Percentiles rank a stretch among this genome's conserved stretches.
Conservation (phyloP, 2,797 vertebrate genomes). For the Argentina silus region DNA sequence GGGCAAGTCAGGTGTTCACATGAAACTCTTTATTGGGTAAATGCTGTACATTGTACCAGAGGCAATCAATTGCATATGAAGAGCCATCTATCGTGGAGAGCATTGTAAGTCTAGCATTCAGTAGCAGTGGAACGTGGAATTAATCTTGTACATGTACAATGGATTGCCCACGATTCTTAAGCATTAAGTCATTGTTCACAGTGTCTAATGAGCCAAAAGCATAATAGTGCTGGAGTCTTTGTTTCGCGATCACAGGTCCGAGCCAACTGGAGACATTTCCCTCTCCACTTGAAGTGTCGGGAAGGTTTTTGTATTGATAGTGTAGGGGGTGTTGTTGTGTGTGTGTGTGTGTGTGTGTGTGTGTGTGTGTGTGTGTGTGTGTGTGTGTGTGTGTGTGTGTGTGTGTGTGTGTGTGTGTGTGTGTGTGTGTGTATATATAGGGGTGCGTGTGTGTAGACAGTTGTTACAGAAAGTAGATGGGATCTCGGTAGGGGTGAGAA, state of each 20-base stretch:
- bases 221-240: no score
- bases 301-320: no score
- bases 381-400: constrained; percentile 10
- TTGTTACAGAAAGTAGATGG: background rate
- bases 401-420: constrained; percentile 2
- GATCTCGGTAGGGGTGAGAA: no score
- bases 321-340: background rate
- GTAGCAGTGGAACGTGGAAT: background rate
- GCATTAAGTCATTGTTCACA: constrained; percentile 14
- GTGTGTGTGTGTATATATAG: constrained; percentile 4
- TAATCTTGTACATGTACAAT: no score
- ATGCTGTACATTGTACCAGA: background rate
- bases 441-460: background rate
- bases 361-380: constrained; percentile 6
- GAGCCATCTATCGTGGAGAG: no score
- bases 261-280: no score
- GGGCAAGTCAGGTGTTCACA: background rate
- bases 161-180: background rate
- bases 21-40: background rate
- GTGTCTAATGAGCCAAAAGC: constrained; percentile 23
- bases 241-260: no score
- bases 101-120: background rate
- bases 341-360: background rate
- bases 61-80: no score
- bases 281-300: no score